Conservation (phyloP, 2,113 vertebrate genomes). For the Bufo gargarizans region DNA sequence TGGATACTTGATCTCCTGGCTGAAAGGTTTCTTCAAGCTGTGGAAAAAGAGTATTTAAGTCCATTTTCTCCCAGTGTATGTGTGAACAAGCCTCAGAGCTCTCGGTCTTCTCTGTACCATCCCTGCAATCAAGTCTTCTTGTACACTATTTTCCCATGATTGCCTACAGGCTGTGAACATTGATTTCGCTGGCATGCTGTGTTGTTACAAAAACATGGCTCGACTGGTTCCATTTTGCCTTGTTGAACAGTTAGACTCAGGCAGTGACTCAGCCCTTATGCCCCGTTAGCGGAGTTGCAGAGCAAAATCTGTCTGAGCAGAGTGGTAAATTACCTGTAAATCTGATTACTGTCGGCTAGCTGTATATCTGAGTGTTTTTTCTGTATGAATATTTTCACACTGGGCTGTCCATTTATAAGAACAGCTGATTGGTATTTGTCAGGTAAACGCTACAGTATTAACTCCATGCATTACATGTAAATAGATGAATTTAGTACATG, state of each 20-base stretch:
- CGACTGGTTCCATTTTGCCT: background rate
- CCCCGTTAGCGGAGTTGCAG: background rate
- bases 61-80: conserved; percentile 23
- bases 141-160: background rate
- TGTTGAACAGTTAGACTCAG: background rate
- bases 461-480: background rate
- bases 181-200: background rate
- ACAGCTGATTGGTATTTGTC: conserved; percentile 12
- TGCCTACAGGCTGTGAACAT: background rate
- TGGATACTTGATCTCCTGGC: background rate
- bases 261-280: background rate
- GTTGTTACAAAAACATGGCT: background rate
- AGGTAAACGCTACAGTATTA: conserved; percentile 1
- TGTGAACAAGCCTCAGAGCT: background rate
- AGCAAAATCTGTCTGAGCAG: background rate
- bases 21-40: conserved; percentile 31
- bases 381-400: background rate
- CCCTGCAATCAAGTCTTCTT: background rate
- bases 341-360: conserved; percentile 7
- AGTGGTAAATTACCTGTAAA: background rate
- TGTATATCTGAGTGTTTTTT: conserved; percentile 20
- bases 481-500: conserved; percentile 4
- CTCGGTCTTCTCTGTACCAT: too few species aligned
- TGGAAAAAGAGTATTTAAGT: conserved; percentile 46
- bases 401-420: background rate